Evolutionary conservation across 2,113 vertebrate genomes (phyloP), one percentile per base, ranked within the genome.

Genomic region (Antennarius striatus): DNA sequence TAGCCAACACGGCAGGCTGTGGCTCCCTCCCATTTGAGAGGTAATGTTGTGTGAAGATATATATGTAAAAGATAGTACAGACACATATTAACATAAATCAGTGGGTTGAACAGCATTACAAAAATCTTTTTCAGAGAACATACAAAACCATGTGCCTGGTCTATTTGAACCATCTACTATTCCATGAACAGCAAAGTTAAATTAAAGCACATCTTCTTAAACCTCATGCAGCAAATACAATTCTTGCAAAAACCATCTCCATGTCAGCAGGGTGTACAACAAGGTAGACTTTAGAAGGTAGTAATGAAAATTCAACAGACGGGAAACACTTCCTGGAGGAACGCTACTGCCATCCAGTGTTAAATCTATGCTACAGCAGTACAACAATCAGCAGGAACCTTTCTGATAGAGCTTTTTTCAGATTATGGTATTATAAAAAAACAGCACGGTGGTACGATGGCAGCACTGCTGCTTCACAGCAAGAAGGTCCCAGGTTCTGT

Each of bases 331-430:
- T 55, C 60, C 49, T 73, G 9, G 55, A 80, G 81, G 30, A 60
- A 68, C 71, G 56, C 70, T 76, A 80, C 49, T 82, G 81, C 86
- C 81, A 77, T 54, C 86, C 69, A 77, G 51, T 59, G 82, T 11
- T 46, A 16, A 6, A 13, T 17, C 42, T 6, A 4, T 14, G 36
- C 49, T 36, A 55, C 46, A 15, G 22, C 17, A 14, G 30, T 17
- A 36, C 39, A 48, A 3, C 56, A 22, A 22, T 22, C 22, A 22
- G 22, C 22, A 2, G 22, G 22, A 22, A 22, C 22, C 22, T 22
- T 22, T 22, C 1, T 22, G 22, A 22, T 22, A 2, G 1, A 22
- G 22, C 22, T 22, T 22, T 22, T 22, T 22, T 22, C 22, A 22
- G 22, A 22, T 22, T 22, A 22, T 22, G 22, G 22, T 22, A 22